Evolutionary conservation across 2,888 invertebrate species (phyloP), one percentile per base, ranked within the genome.

Genomic region (Phytoseiulus persimilis): DNA sequence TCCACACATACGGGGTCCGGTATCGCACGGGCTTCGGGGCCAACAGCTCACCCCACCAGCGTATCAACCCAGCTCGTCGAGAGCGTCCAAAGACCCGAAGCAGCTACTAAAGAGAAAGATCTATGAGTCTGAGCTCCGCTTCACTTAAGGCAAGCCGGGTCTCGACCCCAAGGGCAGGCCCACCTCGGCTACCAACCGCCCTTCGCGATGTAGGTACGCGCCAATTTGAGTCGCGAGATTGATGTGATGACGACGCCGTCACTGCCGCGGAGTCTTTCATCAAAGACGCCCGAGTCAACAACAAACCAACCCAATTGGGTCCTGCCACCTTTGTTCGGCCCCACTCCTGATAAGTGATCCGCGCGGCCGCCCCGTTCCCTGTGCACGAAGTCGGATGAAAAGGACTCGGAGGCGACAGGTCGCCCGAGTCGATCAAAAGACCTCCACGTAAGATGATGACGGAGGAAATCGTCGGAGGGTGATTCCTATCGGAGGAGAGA

Each of bases 221-320:
- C 65, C 65, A 65, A 65, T 65, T 65, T 65, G 65, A 65, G 65
- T 65, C 65, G 65, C 65, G 65, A 65, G 65, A 65, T 65, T 65
- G 65, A 65, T 65, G 65, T 2, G 65, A 65, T 28, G 9, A 6
- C 39, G 39, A 39, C 39, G 39, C 39, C 39, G 9, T 39, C 9
- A 9, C 39, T 39, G 65, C 11, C 18, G 65, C 65, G 65, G 18
- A 1, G 65, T 28, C 65, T 65, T 65, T 18, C 65, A 65, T 65
- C 65, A 65, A 65, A 65, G 65, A 23, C 65, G 65, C 14, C 65
- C 65, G 65, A 65, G 65, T 65, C 65, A 65, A 65, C 65, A 65
- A 65, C 65, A 65, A 65, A 28, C 65, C 65, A 65, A 65, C 23
- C 65, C 65, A 65, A 65, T 65, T 28, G 65, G 65, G 39, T 39